Percentiles rank a stretch among this genome's conserved stretches.
Evolutionary conservation across 2,113 vertebrate genomes (phyloP).

Genomic region (Carassius carassius): DNA sequence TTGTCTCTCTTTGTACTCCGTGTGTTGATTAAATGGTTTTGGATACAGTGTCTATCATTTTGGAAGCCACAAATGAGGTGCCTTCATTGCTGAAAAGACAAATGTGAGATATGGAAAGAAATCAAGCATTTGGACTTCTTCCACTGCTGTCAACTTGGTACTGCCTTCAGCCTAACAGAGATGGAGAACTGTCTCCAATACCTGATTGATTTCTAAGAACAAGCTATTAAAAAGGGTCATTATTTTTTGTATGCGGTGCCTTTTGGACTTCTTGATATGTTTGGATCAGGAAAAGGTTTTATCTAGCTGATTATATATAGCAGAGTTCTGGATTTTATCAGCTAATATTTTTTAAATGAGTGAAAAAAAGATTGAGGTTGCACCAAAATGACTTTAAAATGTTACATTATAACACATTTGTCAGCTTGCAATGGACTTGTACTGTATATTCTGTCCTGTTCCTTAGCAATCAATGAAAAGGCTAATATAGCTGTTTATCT

Average conservation of each 20-base stretch:
- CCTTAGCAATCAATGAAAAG: background rate
- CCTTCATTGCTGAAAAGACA: conserved; percentile 29
- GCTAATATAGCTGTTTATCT: background rate
- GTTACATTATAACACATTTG: no score
- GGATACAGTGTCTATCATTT: conserved; percentile 49
- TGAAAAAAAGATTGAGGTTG: background rate
- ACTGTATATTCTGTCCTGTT: no score
- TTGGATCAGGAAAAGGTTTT: background rate
- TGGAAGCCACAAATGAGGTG: background rate
- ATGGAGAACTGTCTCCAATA: background rate
- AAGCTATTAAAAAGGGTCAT: background rate
- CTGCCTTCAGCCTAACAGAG: conserved; percentile 18
- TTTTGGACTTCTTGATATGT: conserved; percentile 6
- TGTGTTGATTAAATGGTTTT: conserved; percentile 60
- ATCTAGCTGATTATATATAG: background rate
- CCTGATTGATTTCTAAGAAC: background rate
- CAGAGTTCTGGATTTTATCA: background rate
- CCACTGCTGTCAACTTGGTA: conserved; percentile 4
- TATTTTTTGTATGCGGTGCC: background rate
- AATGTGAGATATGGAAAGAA: conserved; percentile 14
- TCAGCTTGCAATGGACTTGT: no score
- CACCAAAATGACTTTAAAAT: background rate
- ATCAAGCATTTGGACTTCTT: conserved; percentile 6
- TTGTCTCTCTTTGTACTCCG: conserved; percentile 35
- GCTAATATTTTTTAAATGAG: background rate